Evolutionary conservation across 2,797 vertebrate genomes (phyloP).

Genomic region (Poecile montanus): DNA sequence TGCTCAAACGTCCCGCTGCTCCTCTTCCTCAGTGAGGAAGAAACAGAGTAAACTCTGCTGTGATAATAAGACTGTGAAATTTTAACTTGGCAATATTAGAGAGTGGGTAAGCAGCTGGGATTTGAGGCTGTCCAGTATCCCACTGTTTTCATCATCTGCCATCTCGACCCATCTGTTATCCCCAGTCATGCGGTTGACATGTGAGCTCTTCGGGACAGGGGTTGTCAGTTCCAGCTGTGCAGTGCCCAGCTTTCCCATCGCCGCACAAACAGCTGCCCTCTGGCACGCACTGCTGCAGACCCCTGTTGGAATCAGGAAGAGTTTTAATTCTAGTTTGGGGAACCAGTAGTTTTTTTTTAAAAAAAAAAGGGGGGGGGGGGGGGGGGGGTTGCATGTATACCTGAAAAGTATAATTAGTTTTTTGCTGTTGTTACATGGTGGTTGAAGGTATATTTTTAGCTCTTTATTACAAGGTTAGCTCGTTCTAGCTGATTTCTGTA

Average conservation of each 20-base stretch:
- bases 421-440: neutral
- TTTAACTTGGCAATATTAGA: neutral
- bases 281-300: neutral
- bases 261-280: neutral
- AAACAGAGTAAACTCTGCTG: neutral
- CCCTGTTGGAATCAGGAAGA: rapidly evolving
- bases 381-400: too few species aligned
- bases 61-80: neutral
- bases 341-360: neutral
- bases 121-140: neutral
- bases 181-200: neutral
- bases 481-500: neutral
- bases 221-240: neutral
- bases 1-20: neutral
- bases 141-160: neutral
- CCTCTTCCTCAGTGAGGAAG: neutral
- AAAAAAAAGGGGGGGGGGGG: neutral
- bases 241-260: neutral
- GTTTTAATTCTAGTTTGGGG: neutral
- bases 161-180: neutral
- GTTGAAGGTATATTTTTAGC: neutral
- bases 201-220: neutral
- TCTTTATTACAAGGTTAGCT: neutral
- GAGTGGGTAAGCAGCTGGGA: neutral
- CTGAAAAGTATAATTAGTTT: neutral